A percentile compares a stretch with the other conserved stretches of the same genome.
Conservation (phyloP, 2,888 invertebrate genomes). For the Anthrax anthrax region DNA sequence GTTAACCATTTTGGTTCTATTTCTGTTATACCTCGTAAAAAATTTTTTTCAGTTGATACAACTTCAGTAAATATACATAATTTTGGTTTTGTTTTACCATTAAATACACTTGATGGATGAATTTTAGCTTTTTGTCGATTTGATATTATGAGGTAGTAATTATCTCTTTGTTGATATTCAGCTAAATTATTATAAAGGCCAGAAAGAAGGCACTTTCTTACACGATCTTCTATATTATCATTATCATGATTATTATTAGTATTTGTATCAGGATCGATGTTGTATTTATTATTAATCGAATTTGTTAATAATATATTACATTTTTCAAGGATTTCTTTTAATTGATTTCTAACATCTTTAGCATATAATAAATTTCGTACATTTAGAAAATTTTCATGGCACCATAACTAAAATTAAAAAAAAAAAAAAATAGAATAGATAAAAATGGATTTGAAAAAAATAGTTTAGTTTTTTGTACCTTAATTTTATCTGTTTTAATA, state of each 20-base stretch:
- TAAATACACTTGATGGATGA: conserved; percentile 70
- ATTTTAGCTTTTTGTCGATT: conserved; percentile 53
- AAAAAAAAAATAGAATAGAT: conserved; percentile 5
- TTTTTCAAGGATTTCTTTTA: conserved; percentile 53
- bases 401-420: conserved; percentile 48
- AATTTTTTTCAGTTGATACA: conserved; percentile 68
- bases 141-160: conserved; percentile 51
- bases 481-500: conserved; percentile 52
- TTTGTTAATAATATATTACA: conserved; percentile 18
- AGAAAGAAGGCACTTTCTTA: conserved; percentile 62
- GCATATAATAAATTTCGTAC: conserved; percentile 70
- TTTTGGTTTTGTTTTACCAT: conserved; percentile 45
- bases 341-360: conserved; percentile 62
- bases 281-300: not conserved
- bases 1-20: conserved; percentile 70
- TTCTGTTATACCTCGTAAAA: conserved; percentile 61
- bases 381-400: conserved; percentile 78
- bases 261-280: not conserved
- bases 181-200: conserved; percentile 82
- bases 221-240: conserved; percentile 50
- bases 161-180: conserved; percentile 55
- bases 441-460: not conserved
- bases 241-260: conserved; percentile 38
- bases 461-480: conserved; percentile 31
- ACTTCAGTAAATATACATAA: conserved; percentile 74